These are phyloP conservation scores for Drosophila infuscata DNA, from an alignment of 2,888 invertebrate genomes.

Conservation along the genomic window DNA sequence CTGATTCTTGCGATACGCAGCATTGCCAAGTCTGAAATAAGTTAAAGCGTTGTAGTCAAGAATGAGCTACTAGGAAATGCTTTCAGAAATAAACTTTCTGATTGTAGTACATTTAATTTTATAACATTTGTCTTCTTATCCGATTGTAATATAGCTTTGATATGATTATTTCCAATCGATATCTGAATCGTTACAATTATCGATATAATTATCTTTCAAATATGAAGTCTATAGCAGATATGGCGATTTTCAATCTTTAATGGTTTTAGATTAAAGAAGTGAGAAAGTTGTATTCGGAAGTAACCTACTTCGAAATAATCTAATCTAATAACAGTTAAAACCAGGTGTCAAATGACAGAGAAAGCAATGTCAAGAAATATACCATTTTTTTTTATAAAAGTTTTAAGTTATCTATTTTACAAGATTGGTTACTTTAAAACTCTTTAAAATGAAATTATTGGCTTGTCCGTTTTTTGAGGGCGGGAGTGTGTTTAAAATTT, in stretches of 20 bases:
- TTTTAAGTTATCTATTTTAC: no score
- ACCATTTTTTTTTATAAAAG: no score
- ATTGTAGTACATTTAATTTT: background rate
- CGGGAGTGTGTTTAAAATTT: no score
- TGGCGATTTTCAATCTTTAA: background rate
- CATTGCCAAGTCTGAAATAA: constrained; percentile 47
- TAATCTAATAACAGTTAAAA: background rate
- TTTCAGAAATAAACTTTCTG: background rate
- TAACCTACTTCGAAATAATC: background rate
- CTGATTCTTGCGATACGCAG: constrained; percentile 43
- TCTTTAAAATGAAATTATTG: background rate
- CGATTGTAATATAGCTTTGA: background rate
- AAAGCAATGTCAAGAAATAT: no score
- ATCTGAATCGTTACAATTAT: background rate
- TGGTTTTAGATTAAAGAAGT: background rate
- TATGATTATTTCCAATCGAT: background rate
- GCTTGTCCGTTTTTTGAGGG: background rate
- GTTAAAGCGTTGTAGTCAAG: background rate
- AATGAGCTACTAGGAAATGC: background rate
- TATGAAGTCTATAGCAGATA: background rate
- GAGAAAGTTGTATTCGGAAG: background rate
- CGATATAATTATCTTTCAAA: background rate
- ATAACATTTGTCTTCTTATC: background rate
- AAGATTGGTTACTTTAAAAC: no score
- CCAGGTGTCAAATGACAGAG: no score